Evolutionary conservation across 2,797 vertebrate species (phyloP).

Genomic region (Denticeps clupeoides): DNA sequence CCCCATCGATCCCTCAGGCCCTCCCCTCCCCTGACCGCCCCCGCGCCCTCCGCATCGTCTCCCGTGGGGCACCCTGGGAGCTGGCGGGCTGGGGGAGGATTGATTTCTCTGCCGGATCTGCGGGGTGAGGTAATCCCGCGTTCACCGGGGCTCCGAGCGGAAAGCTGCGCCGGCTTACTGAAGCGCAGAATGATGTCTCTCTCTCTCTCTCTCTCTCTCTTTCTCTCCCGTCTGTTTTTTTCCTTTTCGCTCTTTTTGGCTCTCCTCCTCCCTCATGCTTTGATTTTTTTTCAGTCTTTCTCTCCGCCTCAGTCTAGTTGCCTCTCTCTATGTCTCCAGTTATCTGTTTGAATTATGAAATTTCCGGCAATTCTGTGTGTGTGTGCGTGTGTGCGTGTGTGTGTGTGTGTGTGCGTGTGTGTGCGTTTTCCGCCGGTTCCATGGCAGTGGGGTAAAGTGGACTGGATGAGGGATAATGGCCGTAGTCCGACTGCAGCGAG

Average conservation of each 20-base stretch:
- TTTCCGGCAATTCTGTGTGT: too few relatives aligned
- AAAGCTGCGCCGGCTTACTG: not conserved
- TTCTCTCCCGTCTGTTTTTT: not conserved
- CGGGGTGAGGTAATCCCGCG: not conserved
- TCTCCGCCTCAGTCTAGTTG: too few relatives aligned
- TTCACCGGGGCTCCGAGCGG: not conserved
- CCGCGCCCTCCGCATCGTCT: not conserved
- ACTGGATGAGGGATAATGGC: too few relatives aligned
- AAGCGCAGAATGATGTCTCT: constrained; percentile 3
- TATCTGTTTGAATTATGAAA: too few relatives aligned
- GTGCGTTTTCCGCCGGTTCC: too few relatives aligned
- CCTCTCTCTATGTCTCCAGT: too few relatives aligned
- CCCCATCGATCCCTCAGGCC: not conserved
- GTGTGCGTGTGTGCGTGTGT: too few relatives aligned
- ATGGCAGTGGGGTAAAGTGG: too few relatives aligned
- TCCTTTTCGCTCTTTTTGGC: not conserved
- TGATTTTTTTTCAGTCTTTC: too few relatives aligned
- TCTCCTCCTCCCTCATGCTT: not conserved
- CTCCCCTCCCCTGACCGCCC: not conserved
- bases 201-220: not conserved
- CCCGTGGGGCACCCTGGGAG: not conserved
- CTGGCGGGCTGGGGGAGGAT: not conserved
- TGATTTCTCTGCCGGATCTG: not conserved
- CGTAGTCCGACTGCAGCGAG: too few relatives aligned
- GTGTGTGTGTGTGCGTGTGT: too few relatives aligned